phyloP scores from a whole-genome alignment of 2,888 invertebrate genomes.

The Actias luna region DNA sequence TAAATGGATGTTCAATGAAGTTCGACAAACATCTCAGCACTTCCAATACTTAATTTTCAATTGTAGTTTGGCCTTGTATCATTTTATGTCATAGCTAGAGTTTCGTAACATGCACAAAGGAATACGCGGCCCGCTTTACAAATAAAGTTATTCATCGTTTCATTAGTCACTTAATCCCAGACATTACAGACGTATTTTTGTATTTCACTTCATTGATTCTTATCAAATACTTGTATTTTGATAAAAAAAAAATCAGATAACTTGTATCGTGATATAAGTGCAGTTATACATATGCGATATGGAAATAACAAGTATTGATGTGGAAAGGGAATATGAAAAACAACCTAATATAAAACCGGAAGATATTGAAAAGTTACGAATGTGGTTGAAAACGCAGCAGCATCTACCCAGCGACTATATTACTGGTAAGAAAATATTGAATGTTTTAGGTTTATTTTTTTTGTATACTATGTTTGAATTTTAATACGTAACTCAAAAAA shows the following conservation, averaged over 20 bases:
- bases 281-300: conserved; percentile 33
- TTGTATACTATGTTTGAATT: too few relatives aligned
- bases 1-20: not conserved
- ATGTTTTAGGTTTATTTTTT: conserved; percentile 10
- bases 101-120: conserved; percentile 10
- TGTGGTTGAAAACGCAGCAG: conserved; percentile 83
- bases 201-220: conserved; percentile 11
- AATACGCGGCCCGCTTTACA: conserved; percentile 7
- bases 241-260: conserved; percentile 9
- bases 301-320: conserved; percentile 34
- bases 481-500: too few relatives aligned
- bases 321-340: conserved; percentile 76
- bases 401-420: conserved; percentile 80
- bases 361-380: conserved; percentile 78
- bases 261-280: conserved; percentile 18
- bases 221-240: conserved; percentile 13
- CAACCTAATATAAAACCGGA: conserved; percentile 79
- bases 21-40: not conserved
- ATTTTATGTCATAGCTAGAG: conserved; percentile 6
- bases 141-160: conserved; percentile 15
- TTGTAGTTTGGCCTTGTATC: conserved; percentile 3
- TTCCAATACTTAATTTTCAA: not conserved
- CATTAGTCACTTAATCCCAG: conserved; percentile 26
- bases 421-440: conserved; percentile 53
- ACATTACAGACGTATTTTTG: conserved; percentile 11